A percentile compares a stretch with the other conserved stretches of the same genome.
Conservation (phyloP, 1,140 invertebrate species). For the Ceratina japonica region DNA sequence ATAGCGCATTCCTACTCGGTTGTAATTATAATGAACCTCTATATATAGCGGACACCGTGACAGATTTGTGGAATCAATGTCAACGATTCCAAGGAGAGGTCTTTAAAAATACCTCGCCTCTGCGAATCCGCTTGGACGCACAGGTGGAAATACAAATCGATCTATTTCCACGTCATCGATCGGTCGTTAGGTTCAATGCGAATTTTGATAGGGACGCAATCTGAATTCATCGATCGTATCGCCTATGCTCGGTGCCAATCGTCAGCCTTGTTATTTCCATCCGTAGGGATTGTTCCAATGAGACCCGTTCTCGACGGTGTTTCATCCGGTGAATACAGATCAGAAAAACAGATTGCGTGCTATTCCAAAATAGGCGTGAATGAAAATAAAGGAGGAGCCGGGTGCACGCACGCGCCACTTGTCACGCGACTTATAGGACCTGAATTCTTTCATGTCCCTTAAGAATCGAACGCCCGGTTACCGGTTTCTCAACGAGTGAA, state of each 20-base stretch:
- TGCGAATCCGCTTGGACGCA: background rate
- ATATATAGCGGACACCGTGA: constrained; percentile 52
- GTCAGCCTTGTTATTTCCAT: background rate
- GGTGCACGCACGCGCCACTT: background rate
- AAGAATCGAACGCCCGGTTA: too few species aligned
- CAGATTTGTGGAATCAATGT: constrained; percentile 59
- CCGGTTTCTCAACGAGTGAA: background rate
- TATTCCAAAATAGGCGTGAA: background rate
- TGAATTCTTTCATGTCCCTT: too few species aligned
- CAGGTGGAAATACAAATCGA: background rate
- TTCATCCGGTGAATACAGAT: background rate
- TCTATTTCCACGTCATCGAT: background rate
- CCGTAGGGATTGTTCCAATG: too few species aligned
- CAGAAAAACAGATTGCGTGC: background rate
- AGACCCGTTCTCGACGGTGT: background rate
- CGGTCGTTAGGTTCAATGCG: too few species aligned
- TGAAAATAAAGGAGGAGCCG: background rate
- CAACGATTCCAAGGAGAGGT: constrained; percentile 52
- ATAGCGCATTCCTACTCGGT: constrained; percentile 26
- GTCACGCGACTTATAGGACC: constrained; percentile 15
- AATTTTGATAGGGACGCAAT: too few species aligned
- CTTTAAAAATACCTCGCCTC: constrained; percentile 46
- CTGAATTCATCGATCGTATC: background rate
- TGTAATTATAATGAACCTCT: constrained; percentile 52
- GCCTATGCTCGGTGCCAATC: background rate